Base-by-base conservation (phyloP, 2,113 vertebrate genomes). In the Macrotis lagotis region DNA sequence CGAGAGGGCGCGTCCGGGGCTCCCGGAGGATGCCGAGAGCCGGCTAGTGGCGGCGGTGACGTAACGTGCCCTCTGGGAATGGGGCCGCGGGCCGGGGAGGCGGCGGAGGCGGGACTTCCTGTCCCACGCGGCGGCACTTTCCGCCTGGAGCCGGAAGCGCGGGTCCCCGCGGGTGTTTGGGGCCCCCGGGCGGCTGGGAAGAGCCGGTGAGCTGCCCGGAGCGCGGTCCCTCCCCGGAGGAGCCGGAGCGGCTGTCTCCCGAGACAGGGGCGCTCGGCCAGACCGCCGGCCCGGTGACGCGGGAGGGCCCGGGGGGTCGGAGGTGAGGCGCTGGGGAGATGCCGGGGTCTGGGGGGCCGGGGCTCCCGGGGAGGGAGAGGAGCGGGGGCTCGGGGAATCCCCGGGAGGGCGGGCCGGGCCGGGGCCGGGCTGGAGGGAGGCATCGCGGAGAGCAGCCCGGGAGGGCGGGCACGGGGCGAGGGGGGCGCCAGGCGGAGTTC, bases 61-160 rank as follows among this genome's bases (percentile, higher is more conserved):
- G 66, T 83, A 83, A 44, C 16, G 66, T 83, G 66, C 44, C 66
- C 16, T 74, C 66, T 44, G 37, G 66, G 66, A n/a, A 44, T 74
- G 4, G 66, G 89, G 37, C 4, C 2, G 22, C 25, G 26, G 0
- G 48, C 59, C 47, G 0, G 1, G 12, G 51, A 8, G 51, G 49
- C 2, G 31, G 48, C 48, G 48, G 66, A 50, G 96, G 97, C 94
- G 97, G 97, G 96, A 97, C 97, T 97, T 98, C 97, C 95, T 91
- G 93, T 91, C 90, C 90, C 91, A 26, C 0, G 47, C 51, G 44
- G 12, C 0, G 24, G 74, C 16, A 92, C 91, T 0, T 31, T 55
- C 6, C 88, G 93, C 91, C 88, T 91, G 49, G 90, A 48, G 97
- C 94, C 97, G 97, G 97, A 97, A 97, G 97, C 96, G 44, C 11